Percentiles rank a stretch among this genome's conserved stretches.
Conservation (phyloP, 2,113 vertebrate species). For the Toxostoma redivivum region DNA sequence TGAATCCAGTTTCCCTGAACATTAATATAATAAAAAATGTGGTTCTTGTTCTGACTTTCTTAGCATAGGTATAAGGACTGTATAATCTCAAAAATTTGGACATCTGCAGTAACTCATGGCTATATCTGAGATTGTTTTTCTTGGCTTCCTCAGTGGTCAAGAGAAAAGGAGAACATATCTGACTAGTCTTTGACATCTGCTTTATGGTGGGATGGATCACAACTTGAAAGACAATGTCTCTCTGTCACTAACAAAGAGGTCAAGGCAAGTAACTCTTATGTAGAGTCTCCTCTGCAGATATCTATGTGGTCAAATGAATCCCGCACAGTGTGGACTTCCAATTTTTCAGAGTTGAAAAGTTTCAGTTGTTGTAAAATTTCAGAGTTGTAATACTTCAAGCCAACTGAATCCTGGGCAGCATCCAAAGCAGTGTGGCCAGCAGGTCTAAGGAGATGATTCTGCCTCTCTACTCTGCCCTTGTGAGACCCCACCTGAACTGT, state of each 20-base stretch:
- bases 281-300: background rate
- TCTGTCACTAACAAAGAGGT: background rate
- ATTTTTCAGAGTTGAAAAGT: background rate
- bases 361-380: background rate
- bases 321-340: background rate
- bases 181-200: background rate
- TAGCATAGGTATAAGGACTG: background rate
- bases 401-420: background rate
- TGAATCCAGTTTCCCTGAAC: background rate
- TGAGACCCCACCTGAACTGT: background rate
- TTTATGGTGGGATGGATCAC: background rate
- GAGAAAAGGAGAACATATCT: background rate
- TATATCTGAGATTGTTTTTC: background rate
- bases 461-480: background rate
- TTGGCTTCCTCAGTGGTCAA: background rate
- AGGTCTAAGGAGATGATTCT: background rate
- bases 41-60: background rate
- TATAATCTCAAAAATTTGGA: background rate
- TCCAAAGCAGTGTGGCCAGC: background rate
- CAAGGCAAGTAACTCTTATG: accelerated
- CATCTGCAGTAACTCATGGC: background rate
- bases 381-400: background rate
- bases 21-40: background rate
- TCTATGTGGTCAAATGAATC: accelerated
- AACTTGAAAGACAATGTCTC: background rate